Conservation (phyloP, 2,888 invertebrate species). For the Lysandra bellargus region DNA sequence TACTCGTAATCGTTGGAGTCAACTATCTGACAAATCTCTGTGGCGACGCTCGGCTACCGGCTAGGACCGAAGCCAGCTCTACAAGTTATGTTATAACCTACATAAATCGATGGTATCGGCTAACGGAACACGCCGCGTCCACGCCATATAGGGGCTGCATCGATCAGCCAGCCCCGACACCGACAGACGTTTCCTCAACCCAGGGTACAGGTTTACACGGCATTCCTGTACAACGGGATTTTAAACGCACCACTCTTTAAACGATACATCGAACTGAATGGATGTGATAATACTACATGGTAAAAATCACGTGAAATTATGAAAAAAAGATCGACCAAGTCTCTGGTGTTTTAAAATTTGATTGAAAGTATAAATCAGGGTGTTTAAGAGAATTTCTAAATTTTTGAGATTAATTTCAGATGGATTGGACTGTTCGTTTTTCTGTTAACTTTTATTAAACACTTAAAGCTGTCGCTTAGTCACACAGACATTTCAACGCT, state of each 20-base stretch:
- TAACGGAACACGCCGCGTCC: conserved; percentile 16
- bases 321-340: neutral
- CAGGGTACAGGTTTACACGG: neutral
- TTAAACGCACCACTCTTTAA: neutral
- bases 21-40: neutral
- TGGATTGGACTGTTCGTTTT: neutral
- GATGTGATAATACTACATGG: neutral
- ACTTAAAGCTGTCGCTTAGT: neutral
- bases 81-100: conserved; percentile 18
- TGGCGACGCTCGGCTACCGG: neutral
- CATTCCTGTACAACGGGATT: conserved; percentile 10
- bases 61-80: neutral
- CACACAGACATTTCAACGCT: neutral
- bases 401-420: neutral
- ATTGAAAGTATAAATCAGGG: neutral
- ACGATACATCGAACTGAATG: neutral
- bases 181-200: conserved; percentile 3
- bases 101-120: conserved; percentile 19
- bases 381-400: neutral
- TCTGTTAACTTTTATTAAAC: neutral
- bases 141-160: conserved; percentile 13
- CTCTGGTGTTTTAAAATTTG: neutral
- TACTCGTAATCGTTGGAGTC: neutral
- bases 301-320: neutral
- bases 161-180: conserved; percentile 4